phyloP scores from a whole-genome alignment of 2,113 vertebrate genomes.

The Microcebus murinus region DNA sequence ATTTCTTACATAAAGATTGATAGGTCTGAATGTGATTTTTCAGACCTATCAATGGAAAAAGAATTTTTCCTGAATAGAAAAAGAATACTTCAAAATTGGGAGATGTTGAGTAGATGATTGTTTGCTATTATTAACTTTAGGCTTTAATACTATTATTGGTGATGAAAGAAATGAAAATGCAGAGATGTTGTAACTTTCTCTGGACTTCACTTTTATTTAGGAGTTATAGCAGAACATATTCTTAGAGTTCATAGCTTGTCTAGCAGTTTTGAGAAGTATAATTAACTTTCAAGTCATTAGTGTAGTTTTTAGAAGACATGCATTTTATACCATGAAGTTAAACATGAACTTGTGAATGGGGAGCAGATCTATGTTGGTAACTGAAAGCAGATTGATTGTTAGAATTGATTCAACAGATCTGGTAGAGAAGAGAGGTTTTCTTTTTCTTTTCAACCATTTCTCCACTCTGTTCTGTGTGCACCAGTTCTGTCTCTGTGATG shows the following conservation, averaged over 20 bases:
- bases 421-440: neutral
- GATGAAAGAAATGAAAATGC: neutral
- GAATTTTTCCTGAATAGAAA: neutral
- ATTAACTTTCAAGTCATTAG: neutral
- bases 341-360: neutral
- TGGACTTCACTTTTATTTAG: neutral
- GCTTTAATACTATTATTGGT: neutral
- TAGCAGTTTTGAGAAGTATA: constrained; percentile 9
- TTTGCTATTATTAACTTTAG: neutral
- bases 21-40: constrained; percentile 5
- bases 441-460: neutral
- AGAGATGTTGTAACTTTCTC: neutral
- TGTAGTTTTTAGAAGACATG: neutral
- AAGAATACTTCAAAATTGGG: neutral
- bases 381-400: neutral
- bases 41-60: neutral
- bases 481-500: too few relatives aligned
- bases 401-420: neutral
- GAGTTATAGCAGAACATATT: neutral
- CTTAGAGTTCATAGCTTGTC: neutral
- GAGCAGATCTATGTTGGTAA: neutral
- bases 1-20: neutral
- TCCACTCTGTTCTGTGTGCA: neutral
- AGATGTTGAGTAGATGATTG: neutral
- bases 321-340: neutral